Base-by-base conservation (phyloP, 2,888 invertebrate species). In the Xanthorhoe spadicearia region DNA sequence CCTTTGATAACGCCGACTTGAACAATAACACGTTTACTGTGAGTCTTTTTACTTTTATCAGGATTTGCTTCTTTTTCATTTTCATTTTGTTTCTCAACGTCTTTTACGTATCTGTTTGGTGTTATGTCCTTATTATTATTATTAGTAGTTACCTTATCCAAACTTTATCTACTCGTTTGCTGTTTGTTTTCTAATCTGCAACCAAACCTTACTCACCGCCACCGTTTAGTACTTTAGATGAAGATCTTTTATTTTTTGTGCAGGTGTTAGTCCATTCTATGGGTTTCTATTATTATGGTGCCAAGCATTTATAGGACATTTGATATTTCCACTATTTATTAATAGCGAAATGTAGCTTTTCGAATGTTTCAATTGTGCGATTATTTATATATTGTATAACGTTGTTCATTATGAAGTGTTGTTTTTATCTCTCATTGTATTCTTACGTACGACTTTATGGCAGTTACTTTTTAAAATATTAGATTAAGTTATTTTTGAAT, bases 1-100 rank as follows among this genome's bases (percentile, higher is more conserved):
- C 38, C 0, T 43, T 43, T 4, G 13, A 43, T 43, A 10, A 43
- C 13, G 38, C 38, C 13, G 66, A 66, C 62, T 0, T 59, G 2
- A 66, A 66, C 51, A 66, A 66, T 23, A 66, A 66, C 46, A 66
- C 59, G 8, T 35, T 35, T 46, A n/a, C 32, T 48, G 66, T 66
- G 62, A 66, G 66, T 59, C 17, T 0, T 7, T 38, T 38, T 32
- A 7, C 8, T 32, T 32, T 32, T 32, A 32, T 32, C 6, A 6
- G 5, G 7, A 4, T 32, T 32, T 7, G 32, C 7, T 32, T 32
- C 32, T 32, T 32, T 32, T 6, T 32, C 32, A 32, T 32, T 32
- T 32, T 32, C 6, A 32, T 32, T 32, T 32, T 7, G 5, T 28
- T 2, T 28, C 28, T 28, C 28, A 2, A 32, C 7, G 32, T 32